These are phyloP conservation scores for Bolborhynchus lineola DNA, from an alignment of 2,113 vertebrate genomes.

Conservation along the genomic window DNA sequence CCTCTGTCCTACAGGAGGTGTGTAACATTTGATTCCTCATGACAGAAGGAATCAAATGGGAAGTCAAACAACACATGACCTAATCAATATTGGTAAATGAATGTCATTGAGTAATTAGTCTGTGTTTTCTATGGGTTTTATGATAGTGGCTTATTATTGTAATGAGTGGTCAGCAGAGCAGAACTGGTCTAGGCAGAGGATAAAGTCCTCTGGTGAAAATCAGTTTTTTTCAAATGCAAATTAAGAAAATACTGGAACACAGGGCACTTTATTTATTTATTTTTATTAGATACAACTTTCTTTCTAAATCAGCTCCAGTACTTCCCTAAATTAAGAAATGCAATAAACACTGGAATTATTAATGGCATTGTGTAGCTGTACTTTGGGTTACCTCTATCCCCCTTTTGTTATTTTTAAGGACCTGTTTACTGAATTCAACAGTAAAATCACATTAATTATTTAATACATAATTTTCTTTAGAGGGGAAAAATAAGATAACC, in stretches of 20 bases:
- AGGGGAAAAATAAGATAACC: slow-evolving; percentile 8
- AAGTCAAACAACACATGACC: neutral
- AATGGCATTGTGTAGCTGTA: neutral
- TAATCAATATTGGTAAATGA: neutral
- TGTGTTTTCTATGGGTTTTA: neutral
- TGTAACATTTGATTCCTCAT: neutral
- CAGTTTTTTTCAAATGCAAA: neutral
- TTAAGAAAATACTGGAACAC: neutral
- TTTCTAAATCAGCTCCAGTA: neutral
- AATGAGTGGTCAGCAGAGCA: neutral
- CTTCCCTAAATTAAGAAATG: neutral
- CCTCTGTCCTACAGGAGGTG: neutral
- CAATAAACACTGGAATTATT: neutral
- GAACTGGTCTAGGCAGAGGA: neutral
- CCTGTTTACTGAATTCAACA: neutral
- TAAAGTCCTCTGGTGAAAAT: neutral
- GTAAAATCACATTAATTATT: slow-evolving; percentile 11
- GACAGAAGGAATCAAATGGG: neutral
- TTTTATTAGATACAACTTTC: neutral
- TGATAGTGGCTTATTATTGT: neutral
- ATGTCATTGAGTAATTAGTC: neutral
- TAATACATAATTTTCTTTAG: slow-evolving; percentile 19
- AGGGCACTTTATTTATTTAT: neutral
- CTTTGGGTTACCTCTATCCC: neutral
- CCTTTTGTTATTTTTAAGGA: neutral